Conservation (phyloP, 1,140 invertebrate species). For the Saccostrea glomerata region DNA sequence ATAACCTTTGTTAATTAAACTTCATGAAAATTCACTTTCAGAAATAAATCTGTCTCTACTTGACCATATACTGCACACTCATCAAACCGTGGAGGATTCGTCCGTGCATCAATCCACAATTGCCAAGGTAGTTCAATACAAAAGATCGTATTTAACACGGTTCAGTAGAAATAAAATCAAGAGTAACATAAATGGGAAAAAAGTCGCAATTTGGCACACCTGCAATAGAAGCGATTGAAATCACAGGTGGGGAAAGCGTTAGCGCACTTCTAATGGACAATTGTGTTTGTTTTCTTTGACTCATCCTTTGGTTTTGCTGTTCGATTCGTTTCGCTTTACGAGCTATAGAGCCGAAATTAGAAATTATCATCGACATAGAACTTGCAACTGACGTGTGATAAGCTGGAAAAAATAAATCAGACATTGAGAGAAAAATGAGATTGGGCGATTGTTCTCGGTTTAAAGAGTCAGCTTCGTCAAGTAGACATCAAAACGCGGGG, state of each 20-base stretch:
- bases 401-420: background rate
- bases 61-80: background rate
- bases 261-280: constrained; percentile 35
- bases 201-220: constrained; percentile 5
- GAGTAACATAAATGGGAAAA: constrained; percentile 12
- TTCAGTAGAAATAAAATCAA: constrained; percentile 30
- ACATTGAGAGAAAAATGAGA: constrained; percentile 6
- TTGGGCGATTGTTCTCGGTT: background rate
- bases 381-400: constrained; percentile 19
- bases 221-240: background rate
- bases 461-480: background rate
- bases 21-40: background rate
- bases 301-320: constrained; percentile 5
- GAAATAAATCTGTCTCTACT: background rate
- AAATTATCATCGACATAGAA: constrained; percentile 22
- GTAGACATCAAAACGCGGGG: background rate
- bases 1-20: no score
- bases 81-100: background rate
- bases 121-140: background rate
- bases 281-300: constrained; percentile 29
- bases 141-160: background rate
- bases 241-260: constrained; percentile 16
- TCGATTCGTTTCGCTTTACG: constrained; percentile 29
- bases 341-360: constrained; percentile 29
- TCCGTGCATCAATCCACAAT: background rate